Evolutionary conservation across 2,113 vertebrate species (phyloP), one percentile per base, ranked within the genome.

Genomic region (Rhinolophus sinicus): DNA sequence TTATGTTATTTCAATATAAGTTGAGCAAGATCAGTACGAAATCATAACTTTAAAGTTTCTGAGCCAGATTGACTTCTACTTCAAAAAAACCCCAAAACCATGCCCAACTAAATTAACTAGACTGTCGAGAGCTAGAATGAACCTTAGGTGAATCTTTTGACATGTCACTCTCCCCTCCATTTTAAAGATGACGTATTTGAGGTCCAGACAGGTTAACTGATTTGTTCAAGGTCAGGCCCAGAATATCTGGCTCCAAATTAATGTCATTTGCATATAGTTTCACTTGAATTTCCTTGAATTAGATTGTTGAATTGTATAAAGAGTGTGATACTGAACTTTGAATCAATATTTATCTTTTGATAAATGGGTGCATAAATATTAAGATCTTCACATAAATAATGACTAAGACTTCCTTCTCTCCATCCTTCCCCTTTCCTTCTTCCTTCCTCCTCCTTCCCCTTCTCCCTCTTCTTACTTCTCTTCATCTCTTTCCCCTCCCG

Each of bases 51-150:
- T 15, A 4, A 83, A 44, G 76, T 92, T 70, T 86, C 70, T 89
- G 14, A 93, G 19, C 40, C 54, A 92, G 67, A 50, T 76, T 88
- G 78, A 80, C 80, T 84, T 91, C 15, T 82, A 22, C 35, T 80
- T 38, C 28, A 11, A 72, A 40, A 85, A 19, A 72, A 72, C 21
- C 21, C 1, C 18, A 38, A 70, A 65, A 4, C 24, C 5, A 50
- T 35, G 19, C 14, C 18, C 70, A 33, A 40, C 26, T 65, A 64
- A 89, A 50, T 47, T 30, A 60, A 62, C 8, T 33, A 89, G 89
- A 78, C 60, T 73, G 33, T 56, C 50, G 47, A 90, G 58, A 82
- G 16, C n/a, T 56, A 60, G 44, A 54, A 73, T 78, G 40, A 95
- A 72, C 38, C 58, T 64, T 33, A 33, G 38, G 30, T 64, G 60